A percentile compares a stretch with the other conserved stretches of the same genome.
Conservation (phyloP, 2,113 vertebrate species). For the Centropristis striata region DNA sequence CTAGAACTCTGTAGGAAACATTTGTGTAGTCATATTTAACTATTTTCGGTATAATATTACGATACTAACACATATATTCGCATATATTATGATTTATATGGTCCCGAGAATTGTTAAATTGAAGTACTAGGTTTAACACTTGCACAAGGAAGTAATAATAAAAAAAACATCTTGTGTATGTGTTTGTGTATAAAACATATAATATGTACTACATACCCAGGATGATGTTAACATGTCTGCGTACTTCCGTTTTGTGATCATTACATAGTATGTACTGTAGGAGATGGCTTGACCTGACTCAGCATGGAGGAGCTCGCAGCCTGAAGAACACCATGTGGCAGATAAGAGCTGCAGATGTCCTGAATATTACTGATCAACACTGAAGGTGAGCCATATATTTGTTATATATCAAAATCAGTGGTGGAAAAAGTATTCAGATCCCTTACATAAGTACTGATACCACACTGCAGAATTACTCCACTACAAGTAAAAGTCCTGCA, state of each 20-base stretch:
- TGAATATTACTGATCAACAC: too few species aligned
- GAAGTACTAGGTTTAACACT: background rate
- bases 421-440: too few species aligned
- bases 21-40: background rate
- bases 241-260: background rate
- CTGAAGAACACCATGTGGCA: slow-evolving; percentile 13
- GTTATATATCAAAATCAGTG: too few species aligned
- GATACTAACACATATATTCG: background rate
- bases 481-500: too few species aligned
- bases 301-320: background rate
- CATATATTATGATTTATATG: background rate
- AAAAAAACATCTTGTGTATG: background rate
- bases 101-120: background rate
- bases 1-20: background rate
- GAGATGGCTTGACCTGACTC: background rate
- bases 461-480: too few species aligned
- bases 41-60: too few species aligned
- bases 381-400: too few species aligned
- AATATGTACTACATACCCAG: too few species aligned
- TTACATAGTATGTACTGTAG: background rate
- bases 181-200: background rate
- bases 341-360: background rate
- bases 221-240: background rate
- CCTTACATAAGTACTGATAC: too few species aligned
- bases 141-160: background rate